A percentile compares a stretch with the other conserved stretches of the same genome.
Evolutionary conservation across 2,113 vertebrate genomes (phyloP).

Genomic region (Serinus canaria): DNA sequence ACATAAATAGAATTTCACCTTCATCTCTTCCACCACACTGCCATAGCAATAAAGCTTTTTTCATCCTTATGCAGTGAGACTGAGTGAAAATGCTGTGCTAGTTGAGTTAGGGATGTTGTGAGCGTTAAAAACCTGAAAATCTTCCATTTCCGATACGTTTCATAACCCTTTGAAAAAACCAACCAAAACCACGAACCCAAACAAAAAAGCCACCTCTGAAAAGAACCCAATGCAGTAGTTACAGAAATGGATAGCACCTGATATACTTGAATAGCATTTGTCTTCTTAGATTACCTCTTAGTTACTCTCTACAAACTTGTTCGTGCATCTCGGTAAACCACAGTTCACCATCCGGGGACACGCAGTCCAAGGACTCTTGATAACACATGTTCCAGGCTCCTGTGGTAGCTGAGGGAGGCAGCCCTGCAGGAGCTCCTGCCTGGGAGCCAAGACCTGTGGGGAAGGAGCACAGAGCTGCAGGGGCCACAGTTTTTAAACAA

Average conservation of each 20-base stretch:
- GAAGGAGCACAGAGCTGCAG: not conserved
- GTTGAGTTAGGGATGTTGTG: not conserved
- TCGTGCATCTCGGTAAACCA: not conserved
- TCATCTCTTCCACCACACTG: not conserved
- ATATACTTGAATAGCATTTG: not conserved
- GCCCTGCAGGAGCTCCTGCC: not conserved
- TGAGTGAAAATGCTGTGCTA: not conserved
- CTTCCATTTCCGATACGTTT: not conserved
- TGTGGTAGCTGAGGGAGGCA: not conserved
- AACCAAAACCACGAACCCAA: not conserved
- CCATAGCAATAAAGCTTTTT: not conserved
- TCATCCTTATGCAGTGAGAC: not conserved
- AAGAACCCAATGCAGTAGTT: not conserved
- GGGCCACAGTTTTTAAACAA: not conserved
- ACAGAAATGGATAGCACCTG: not conserved
- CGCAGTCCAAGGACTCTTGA: not conserved
- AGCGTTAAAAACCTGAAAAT: not conserved
- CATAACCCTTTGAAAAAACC: not conserved
- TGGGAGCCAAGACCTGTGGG: not conserved
- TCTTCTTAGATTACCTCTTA: not conserved
- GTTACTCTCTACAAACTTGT: not conserved
- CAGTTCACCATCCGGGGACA: rapidly evolving
- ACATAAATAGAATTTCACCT: slow-evolving; percentile 49
- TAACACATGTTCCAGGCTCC: rapidly evolving
- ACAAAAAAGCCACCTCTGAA: not conserved